Conservation (phyloP, 2,113 vertebrate genomes). For the Archocentrus centrarchus region DNA sequence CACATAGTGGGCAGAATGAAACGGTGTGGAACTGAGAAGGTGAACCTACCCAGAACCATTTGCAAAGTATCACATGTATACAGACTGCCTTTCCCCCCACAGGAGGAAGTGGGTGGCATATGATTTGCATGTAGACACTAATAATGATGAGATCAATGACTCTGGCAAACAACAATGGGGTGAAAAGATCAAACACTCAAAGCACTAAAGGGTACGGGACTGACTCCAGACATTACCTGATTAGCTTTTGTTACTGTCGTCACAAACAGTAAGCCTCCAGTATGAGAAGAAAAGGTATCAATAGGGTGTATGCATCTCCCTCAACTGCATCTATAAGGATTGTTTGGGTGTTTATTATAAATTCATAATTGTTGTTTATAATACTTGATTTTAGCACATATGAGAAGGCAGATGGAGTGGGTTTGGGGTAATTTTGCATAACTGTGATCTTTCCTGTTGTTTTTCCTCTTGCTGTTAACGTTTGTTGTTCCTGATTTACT, state of each 20-base stretch:
- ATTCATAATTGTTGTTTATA: not conserved
- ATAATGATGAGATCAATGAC: slow-evolving; percentile 5
- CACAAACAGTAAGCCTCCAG: not conserved
- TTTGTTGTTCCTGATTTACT: not conserved
- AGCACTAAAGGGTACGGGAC: not conserved
- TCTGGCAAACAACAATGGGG: not conserved
- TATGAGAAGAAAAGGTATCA: not conserved
- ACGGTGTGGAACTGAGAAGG: not conserved
- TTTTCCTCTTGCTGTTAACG: not conserved
- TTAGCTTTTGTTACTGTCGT: not conserved
- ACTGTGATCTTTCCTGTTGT: slow-evolving; percentile 1
- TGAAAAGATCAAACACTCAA: slow-evolving; percentile 8
- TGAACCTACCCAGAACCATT: not conserved
- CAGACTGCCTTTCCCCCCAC: not conserved
- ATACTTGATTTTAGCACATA: slow-evolving; percentile 1
- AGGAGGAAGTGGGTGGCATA: not conserved
- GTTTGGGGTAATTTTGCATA: not conserved
- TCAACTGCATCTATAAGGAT: not conserved
- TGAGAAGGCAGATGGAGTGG: not conserved
- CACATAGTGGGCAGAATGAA: not conserved
- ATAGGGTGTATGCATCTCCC: not conserved
- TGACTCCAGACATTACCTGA: not conserved
- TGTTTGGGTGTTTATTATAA: not conserved
- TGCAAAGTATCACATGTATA: not conserved
- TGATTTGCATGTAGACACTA: slow-evolving; percentile 1